A percentile compares a stretch with the other conserved stretches of the same genome.
phyloP scores from a whole-genome alignment of 2,888 invertebrate genomes.

The Chrysomela aeneicollis region DNA sequence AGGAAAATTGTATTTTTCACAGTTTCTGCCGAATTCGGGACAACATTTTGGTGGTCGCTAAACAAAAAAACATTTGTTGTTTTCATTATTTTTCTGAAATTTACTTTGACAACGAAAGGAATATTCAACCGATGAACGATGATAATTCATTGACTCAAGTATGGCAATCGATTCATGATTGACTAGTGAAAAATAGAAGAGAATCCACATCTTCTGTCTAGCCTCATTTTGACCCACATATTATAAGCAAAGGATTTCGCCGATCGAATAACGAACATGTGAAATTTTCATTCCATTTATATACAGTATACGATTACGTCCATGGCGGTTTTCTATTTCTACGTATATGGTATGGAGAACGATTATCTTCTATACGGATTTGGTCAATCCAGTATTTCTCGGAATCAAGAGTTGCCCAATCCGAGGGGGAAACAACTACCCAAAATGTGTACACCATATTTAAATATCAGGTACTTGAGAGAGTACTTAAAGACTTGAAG shows the following conservation, averaged over 20 bases:
- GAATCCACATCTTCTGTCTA: background rate
- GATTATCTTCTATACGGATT: conserved; percentile 17
- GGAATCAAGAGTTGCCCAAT: conserved; percentile 11
- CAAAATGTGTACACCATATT: too few relatives aligned
- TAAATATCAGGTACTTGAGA: too few relatives aligned
- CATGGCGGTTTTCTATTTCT: conserved; percentile 17
- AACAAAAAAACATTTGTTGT: too few relatives aligned
- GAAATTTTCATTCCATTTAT: conserved; percentile 16
- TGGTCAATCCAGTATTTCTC: conserved; percentile 17
- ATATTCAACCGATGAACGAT: too few relatives aligned
- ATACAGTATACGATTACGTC: conserved; percentile 12
- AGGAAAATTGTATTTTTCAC: too few relatives aligned
- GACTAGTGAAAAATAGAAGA: background rate
- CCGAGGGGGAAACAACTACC: too few relatives aligned
- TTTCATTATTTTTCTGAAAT: too few relatives aligned
- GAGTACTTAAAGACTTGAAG: too few relatives aligned
- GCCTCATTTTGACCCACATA: background rate
- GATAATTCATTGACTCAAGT: too few relatives aligned
- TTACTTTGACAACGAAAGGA: too few relatives aligned
- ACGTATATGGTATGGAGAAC: conserved; percentile 14
- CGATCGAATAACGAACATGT: background rate
- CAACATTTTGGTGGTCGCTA: too few relatives aligned
- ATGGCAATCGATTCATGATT: background rate
- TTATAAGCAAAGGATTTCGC: background rate
- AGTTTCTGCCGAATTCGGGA: too few relatives aligned